Base-by-base conservation (phyloP, 2,888 invertebrate genomes). In the Xestia ashworthii region DNA sequence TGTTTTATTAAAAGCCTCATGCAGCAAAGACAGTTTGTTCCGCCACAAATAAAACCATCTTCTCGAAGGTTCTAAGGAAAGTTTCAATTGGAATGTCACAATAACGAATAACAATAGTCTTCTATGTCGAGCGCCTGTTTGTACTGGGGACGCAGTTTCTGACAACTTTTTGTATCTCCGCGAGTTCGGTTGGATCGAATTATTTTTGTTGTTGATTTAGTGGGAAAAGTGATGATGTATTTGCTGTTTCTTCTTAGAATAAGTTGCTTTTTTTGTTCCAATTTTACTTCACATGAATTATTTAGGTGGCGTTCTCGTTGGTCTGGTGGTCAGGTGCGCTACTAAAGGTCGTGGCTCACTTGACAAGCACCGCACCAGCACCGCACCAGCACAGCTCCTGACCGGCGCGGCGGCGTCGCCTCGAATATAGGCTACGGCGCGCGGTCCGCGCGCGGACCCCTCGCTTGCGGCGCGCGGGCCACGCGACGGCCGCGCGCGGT, bases 41-140 rank as follows among this genome's bases (percentile, higher is more conserved):
- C 71, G 60, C 74, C 75, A 55, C 73, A 86, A 86, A 86, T 86
- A 83, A 78, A 78, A 77, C 68, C 86, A 62, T 73, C 86, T 76
- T 79, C 86, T 72, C 86, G 64, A 83, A 89, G 83, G 85, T 81
- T 69, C 58, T 73, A 83, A 87, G 81, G 86, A 89, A 91, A 92
- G 87, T 92, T 92, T 90, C 89, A 91, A 92, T 92, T 92, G 91
- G 91, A 91, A 90, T 84, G 92, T 91, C 92, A 90, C 87, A 89
- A 90, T 91, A 91, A 91, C 87, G 88, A 89, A 90, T 90, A 90
- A 90, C 90, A 89, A 88, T 87, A 86, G 88, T 85, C 86, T 78
- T 78, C 66, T 62, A 74, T 78, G 83, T 75, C 75, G 71, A 77
- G 76, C 73, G 78, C 38, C 71, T 41, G 80, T 68, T 80, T 71